Conservation (phyloP, 2,797 vertebrate species). For the Gymnothorax reevesii region DNA sequence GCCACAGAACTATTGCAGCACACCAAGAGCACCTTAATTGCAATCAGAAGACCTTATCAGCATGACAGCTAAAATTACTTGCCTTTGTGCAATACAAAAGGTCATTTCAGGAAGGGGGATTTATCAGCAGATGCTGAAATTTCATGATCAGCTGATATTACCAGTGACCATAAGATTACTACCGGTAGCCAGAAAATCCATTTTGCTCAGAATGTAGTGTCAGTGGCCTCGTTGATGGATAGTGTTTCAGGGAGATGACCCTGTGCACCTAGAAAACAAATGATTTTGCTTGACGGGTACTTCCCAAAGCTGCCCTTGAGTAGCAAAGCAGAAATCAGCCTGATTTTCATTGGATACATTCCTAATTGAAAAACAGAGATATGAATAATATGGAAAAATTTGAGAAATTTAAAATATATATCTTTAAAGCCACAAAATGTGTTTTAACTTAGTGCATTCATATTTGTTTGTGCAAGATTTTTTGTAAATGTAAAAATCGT, state of each 20-base stretch:
- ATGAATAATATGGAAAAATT: neutral
- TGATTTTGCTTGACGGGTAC: constrained; percentile 27
- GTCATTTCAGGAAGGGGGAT: constrained; percentile 25
- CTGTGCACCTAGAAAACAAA: constrained; percentile 36
- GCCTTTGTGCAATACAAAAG: neutral
- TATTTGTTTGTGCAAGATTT: neutral
- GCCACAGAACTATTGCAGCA: neutral
- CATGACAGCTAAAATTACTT: neutral
- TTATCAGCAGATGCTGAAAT: constrained; percentile 38
- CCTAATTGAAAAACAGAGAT: neutral
- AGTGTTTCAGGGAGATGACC: constrained; percentile 43
- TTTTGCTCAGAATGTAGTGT: constrained; percentile 37
- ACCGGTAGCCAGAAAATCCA: constrained; percentile 35
- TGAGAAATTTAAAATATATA: neutral
- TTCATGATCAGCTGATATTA: constrained; percentile 33
- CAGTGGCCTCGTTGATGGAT: constrained; percentile 37
- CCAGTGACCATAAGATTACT: constrained; percentile 28
- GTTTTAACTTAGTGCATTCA: neutral
- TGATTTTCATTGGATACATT: neutral
- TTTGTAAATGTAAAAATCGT: neutral
- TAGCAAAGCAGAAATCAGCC: neutral
- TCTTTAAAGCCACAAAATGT: neutral
- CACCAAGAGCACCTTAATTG: constrained; percentile 13
- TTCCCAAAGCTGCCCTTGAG: constrained; percentile 20
- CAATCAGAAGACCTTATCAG: constrained; percentile 14